Conservation (phyloP, 2,888 invertebrate species). For the Dasypogon diadema region DNA sequence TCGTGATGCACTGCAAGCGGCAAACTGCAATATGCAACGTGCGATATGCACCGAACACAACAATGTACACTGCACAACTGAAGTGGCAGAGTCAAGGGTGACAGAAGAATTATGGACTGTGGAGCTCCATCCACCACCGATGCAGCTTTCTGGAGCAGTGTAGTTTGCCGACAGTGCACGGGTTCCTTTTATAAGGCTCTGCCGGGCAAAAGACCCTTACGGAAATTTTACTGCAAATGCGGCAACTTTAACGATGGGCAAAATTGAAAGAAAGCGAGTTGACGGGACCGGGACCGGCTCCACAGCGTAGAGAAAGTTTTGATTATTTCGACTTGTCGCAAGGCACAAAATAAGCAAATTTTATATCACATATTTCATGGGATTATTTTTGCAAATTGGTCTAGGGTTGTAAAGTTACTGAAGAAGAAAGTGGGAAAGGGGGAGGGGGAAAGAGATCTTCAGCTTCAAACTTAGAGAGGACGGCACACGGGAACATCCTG, state of each 20-base stretch:
- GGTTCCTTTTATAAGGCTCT: too few relatives aligned
- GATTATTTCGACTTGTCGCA: background rate
- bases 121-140: background rate
- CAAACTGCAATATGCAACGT: slow-evolving; percentile 10
- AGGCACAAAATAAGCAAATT: too few relatives aligned
- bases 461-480: too few relatives aligned
- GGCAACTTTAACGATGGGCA: background rate
- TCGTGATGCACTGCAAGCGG: slow-evolving; percentile 4
- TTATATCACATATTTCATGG: too few relatives aligned
- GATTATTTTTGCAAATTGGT: too few relatives aligned
- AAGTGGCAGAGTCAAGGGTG: background rate
- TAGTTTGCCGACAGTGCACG: too few relatives aligned
- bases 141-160: background rate
- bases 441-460: too few relatives aligned
- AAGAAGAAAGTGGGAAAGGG: too few relatives aligned
- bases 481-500: too few relatives aligned
- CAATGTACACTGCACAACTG: slow-evolving; percentile 1
- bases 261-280: background rate
- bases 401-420: too few relatives aligned
- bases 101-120: background rate
- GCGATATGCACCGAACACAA: background rate
- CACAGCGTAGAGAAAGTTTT: background rate
- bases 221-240: background rate
- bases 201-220: background rate
- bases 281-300: background rate